phyloP scores from a whole-genome alignment of 35 echinoderm and acorn worm species.

The Diadema setosum region DNA sequence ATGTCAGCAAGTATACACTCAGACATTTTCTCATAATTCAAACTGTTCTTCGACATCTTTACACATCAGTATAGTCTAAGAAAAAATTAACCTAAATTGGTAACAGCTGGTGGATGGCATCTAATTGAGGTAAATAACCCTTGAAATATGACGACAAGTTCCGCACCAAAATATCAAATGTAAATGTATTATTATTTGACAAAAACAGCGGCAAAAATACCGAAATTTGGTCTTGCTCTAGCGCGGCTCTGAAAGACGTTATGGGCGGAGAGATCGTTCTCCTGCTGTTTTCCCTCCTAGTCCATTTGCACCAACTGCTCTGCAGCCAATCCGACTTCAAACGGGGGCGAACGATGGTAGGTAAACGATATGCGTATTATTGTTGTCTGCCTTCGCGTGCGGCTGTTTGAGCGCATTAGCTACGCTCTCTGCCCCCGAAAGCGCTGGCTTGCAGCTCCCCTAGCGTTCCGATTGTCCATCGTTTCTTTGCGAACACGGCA shows the following conservation, averaged over 20 bases:
- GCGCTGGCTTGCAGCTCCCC: background rate
- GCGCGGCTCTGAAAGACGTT: background rate
- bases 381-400: slow-evolving; percentile 2
- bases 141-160: too few species aligned
- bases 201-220: too few species aligned
- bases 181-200: too few species aligned
- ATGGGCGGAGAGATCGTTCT: background rate
- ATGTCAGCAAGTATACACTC: too few species aligned
- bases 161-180: too few species aligned
- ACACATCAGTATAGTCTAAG: too few species aligned
- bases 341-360: background rate
- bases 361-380: background rate
- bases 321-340: background rate
- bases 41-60: too few species aligned
- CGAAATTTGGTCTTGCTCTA: background rate
- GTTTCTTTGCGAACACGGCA: background rate
- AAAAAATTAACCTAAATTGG: too few species aligned
- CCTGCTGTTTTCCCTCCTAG: background rate
- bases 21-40: too few species aligned
- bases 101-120: too few species aligned
- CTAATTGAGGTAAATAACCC: too few species aligned
- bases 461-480: background rate
- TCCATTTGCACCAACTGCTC: background rate
- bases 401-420: slow-evolving; percentile 1
- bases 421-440: background rate